phyloP scores from a whole-genome alignment of 2,797 vertebrate species.

The Tragelaphus eurycerus region DNA sequence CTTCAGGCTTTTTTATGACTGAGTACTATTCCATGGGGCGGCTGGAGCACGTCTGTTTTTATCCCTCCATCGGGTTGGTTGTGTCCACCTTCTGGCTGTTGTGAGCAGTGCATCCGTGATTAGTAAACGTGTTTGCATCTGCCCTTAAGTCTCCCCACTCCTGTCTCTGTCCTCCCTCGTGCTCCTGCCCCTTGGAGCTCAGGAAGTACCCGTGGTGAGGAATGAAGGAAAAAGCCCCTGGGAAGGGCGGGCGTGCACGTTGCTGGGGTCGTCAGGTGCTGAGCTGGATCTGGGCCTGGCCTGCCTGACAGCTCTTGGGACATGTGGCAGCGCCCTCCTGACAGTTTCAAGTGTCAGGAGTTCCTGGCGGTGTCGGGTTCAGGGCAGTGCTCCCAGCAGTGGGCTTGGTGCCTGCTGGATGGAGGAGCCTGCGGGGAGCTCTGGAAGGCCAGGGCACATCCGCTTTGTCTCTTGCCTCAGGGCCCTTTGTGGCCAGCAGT shows the following conservation, averaged over 20 bases:
- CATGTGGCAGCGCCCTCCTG: neutral
- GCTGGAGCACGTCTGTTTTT: neutral
- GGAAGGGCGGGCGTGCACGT: neutral
- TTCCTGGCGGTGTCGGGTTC: neutral
- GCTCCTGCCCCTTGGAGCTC: neutral
- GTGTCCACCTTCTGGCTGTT: neutral
- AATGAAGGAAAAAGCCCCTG: neutral
- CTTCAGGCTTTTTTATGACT: neutral
- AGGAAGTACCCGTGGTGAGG: neutral
- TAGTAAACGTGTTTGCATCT: neutral
- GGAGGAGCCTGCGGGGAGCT: neutral
- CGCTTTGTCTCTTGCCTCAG: neutral
- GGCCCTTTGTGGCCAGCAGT: neutral
- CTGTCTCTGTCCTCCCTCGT: neutral
- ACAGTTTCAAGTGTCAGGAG: neutral
- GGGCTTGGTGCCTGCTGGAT: neutral
- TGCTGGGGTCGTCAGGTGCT: neutral
- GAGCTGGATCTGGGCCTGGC: neutral
- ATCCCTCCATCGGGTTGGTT: accelerated
- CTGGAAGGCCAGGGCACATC: neutral
- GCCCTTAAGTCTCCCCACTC: neutral
- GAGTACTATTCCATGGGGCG: accelerated
- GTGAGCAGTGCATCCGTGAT: accelerated
- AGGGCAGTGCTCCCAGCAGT: neutral
- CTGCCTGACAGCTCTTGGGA: neutral